Base-by-base conservation (phyloP, 2,113 vertebrate species). In the Pseudolaguvia tuberculata region DNA sequence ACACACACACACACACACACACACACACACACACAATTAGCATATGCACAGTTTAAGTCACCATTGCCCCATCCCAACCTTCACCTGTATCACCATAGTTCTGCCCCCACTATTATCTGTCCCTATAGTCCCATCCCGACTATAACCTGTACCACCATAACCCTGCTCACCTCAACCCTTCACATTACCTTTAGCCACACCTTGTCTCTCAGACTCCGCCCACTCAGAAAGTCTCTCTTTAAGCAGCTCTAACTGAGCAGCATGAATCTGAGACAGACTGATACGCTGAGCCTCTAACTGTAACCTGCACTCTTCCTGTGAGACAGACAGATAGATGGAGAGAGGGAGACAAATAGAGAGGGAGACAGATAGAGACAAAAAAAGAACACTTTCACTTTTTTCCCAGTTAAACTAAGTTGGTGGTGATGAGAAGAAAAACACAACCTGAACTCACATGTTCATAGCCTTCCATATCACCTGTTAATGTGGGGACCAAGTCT, bases 231-330 rank as follows among this genome's bases (percentile, higher is more conserved):
- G 79, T 59, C 77, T 88, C 75, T 93, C 91, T 70, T 83, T 78
- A 48, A 92, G 81, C 73, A 97, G 91, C 85, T 97, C 94, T 25
- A 97, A 84, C 27, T 98, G 93, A 71, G 94, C 91, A 4, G 93
- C 92, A 47, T 96, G 92, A 83, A 98, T 94, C 87, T 98, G 88
- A 80, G 93, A 92, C 0, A 98, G 89, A 80, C 95, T 97, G 87
- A 99, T 89, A 50, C 90, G 91, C 62, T 95, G 96, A 20, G 96
- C 96, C 88, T 95, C 94, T 91, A 96, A 88, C 79, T 93, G 94
- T 20, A 99, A 90, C 66, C 87, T 87, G 83, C 94, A 91, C 80
- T 97, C 95, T 62, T 83, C 89, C 96, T 97, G 81, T 47, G 5
- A 62, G 2, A 31, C 8, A 47, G 39, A 52, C 31, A 61, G 8